phyloP scores from a whole-genome alignment of 2,113 vertebrate species.

The Hypanus sabinus region DNA sequence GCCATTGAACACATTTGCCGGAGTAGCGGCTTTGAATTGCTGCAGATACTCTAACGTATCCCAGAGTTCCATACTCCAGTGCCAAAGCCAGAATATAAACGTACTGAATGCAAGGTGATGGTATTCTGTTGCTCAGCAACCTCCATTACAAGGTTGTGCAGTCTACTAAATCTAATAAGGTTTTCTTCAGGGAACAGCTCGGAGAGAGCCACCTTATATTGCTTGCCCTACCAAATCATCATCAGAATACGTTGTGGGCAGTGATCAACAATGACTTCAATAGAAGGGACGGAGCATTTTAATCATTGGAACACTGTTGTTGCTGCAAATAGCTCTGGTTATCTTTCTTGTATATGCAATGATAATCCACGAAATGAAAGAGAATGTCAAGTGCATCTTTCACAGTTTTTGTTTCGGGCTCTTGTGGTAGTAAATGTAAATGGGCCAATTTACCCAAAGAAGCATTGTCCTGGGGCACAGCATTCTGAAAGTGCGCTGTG shows the following conservation, averaged over 20 bases:
- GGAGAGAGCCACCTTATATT: neutral
- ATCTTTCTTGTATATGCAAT: neutral
- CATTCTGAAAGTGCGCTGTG: neutral
- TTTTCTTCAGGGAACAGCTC: neutral
- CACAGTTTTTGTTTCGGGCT: neutral
- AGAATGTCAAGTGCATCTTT: neutral
- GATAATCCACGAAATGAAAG: neutral
- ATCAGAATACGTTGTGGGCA: neutral
- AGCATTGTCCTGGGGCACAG: neutral
- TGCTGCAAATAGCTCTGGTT: neutral
- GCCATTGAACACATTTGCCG: neutral
- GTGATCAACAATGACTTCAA: neutral
- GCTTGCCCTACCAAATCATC: neutral
- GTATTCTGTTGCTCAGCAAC: constrained; percentile 28
- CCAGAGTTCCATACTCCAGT: neutral
- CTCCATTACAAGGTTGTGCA: neutral
- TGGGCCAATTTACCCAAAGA: constrained; percentile 14
- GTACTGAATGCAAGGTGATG: neutral
- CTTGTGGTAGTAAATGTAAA: neutral
- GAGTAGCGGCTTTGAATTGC: neutral
- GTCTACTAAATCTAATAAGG: neutral
- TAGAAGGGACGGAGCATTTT: neutral
- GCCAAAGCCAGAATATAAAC: neutral
- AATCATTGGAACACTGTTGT: neutral
- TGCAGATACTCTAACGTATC: neutral